Conservation (phyloP, 2,113 vertebrate species). For the Pterocles gutturalis region DNA sequence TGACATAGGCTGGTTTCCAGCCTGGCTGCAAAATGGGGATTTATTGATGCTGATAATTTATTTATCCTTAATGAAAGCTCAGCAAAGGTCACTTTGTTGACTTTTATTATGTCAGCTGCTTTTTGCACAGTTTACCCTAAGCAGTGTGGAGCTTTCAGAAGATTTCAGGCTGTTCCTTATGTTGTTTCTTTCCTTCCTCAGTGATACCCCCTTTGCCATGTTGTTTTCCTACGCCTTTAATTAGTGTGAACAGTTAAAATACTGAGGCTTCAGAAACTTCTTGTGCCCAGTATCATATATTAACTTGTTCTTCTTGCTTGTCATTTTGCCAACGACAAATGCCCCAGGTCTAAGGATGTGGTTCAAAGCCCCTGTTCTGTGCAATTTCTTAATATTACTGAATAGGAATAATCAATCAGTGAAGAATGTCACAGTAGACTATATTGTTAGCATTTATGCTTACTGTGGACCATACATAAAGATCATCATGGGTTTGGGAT, state of each 20-base stretch:
- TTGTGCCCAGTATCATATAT: not conserved
- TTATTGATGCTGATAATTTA: conserved; percentile 22
- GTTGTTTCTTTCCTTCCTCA: not conserved
- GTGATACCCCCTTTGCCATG: not conserved
- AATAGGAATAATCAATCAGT: not conserved
- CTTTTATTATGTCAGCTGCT: conserved; percentile 3
- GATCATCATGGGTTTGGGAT: not conserved
- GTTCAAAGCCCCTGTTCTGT: not conserved
- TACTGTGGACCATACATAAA: not conserved
- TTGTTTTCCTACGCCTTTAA: not conserved
- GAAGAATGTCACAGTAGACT: not conserved
- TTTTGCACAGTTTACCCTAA: not conserved
- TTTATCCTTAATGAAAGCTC: conserved; percentile 18
- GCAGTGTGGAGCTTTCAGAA: not conserved
- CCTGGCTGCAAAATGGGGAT: not conserved
- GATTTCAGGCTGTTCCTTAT: not conserved
- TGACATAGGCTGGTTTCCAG: not conserved
- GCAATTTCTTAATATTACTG: not conserved
- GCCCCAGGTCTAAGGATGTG: rapidly evolving
- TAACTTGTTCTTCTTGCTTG: not conserved
- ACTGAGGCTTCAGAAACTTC: not conserved
- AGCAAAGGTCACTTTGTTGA: conserved; percentile 15
- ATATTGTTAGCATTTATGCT: not conserved
- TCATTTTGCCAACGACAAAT: not conserved
- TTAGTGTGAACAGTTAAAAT: not conserved